Conservation (phyloP, 2,113 vertebrate genomes). For the Solea solea region DNA sequence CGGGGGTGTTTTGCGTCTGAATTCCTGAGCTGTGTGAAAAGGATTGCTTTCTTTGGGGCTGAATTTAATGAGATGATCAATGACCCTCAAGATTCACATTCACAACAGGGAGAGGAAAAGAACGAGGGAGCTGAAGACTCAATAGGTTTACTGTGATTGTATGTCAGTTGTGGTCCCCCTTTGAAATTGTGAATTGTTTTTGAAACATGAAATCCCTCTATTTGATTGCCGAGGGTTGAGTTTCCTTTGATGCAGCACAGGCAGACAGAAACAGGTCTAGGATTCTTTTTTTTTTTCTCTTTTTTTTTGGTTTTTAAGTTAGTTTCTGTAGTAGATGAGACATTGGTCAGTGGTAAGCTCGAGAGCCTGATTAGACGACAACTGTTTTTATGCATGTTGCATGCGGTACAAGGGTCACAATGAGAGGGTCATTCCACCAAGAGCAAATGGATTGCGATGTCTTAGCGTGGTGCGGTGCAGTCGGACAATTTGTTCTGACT, state of each 20-base stretch:
- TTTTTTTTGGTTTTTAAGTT: slow-evolving; percentile 46
- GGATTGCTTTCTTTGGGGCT: slow-evolving; percentile 72
- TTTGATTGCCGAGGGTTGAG: slow-evolving; percentile 66
- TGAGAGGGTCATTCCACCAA: slow-evolving; percentile 56
- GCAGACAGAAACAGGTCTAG: slow-evolving; percentile 71
- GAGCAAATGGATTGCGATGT: slow-evolving; percentile 66
- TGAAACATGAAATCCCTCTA: slow-evolving; percentile 77
- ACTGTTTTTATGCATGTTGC: slow-evolving; percentile 47
- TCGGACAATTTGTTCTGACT: slow-evolving; percentile 81
- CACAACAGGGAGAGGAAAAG: slow-evolving; percentile 69
- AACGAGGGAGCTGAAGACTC: slow-evolving; percentile 69
- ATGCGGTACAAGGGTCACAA: slow-evolving; percentile 38
- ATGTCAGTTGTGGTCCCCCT: slow-evolving; percentile 71
- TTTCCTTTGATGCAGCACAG: slow-evolving; percentile 71
- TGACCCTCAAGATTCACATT: slow-evolving; percentile 80
- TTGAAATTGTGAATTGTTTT: slow-evolving; percentile 78
- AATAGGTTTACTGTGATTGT: slow-evolving; percentile 75
- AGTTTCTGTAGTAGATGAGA: slow-evolving; percentile 59
- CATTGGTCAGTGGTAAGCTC: slow-evolving; percentile 54
- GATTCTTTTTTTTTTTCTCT: slow-evolving; percentile 47
- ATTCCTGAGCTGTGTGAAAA: slow-evolving; percentile 81
- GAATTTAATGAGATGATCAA: slow-evolving; percentile 82
- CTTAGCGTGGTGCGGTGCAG: slow-evolving; percentile 52
- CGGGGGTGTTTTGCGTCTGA: slow-evolving; percentile 64
- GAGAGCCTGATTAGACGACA: slow-evolving; percentile 54